Base-by-base conservation (phyloP, 2,888 invertebrate species). In the Aphidius colemani region DNA sequence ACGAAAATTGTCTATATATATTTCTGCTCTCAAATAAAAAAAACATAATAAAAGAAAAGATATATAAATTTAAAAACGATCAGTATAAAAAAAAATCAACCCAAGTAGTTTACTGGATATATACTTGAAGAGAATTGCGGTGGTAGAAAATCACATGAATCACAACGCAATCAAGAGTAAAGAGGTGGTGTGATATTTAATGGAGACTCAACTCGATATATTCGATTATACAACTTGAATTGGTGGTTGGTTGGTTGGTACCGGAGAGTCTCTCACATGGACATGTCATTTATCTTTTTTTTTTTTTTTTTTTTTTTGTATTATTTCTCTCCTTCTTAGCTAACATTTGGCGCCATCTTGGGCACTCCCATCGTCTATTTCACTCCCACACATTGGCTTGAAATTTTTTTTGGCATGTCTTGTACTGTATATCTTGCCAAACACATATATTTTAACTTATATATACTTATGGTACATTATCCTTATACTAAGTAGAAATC, bases 271-370 rank as follows among this genome's bases (percentile, higher is more conserved):
- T 72, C 67, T 70, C 67, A 68, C 69, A 69, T 78, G 79, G 78
- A 79, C 80, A 76, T 75, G 78, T 79, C 79, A 81, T 80, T 81
- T 79, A 81, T 81, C 80, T 80, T 78, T 78, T 76, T 76, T 76
- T 77, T 76, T 77, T 74, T 74, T 73, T 70, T 71, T 70, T 69
- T 71, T 71, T 53, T 58, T 49, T 61, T 48, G 55, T 63, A 53
- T 50, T 59, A 39, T 56, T 53, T 51, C 63, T 49, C 50, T 58
- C 62, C 49, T 72, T 69, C 71, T 51, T 62, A 41, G 62, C 74
- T 74, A 71, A 63, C 73, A 67, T 64, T 72, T 78, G 76, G 72
- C 81, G 79, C 81, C 81, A 81, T 81, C 80, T 81, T 81, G 80
- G 77, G 74, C 76, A 80, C 81, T 80, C 79, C 78, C 78, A 76